Base-by-base conservation (phyloP, 1,140 invertebrate genomes). In the Acromyrmex charruanus region DNA sequence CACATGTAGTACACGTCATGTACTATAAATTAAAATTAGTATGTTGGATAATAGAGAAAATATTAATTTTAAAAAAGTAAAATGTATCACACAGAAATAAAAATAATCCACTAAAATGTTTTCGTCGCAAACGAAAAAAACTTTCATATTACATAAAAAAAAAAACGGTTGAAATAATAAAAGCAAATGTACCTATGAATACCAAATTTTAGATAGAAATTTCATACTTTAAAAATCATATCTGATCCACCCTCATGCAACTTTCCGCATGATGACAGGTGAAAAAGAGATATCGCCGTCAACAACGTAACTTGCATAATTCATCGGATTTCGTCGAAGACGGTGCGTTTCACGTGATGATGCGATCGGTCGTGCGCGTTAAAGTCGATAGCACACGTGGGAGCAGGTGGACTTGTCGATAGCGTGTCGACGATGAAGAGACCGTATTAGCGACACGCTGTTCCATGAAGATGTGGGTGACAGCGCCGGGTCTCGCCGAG, bases 371-470 rank as follows among this genome's bases (percentile, higher is more conserved):
- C 66, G 58, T 59, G 68, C 53, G 63, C 58, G 21, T 74, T 61
- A 84, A 75, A 75, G 79, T 81, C 79, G 79, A 81, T 81, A 81
- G 69, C 80, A 84, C 69, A 75, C 39, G 21, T 59, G 75, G 49
- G 88, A 91, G 88, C 88, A 86, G 88, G 88, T 85, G 85, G 72
- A 89, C 66, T 69, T 68, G 85, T 75, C 77, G 77, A 89, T 86
- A 85, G 35, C 63, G 44, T 75, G 68, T 86, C 51, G 55, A 69
- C 75, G 82, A 90, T 79, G 85, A 89, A 82, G 77, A 86, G 69
- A 72, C 69, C 55, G 69, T 77, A 69, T 65, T 87, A 84, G 88
- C 89, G 77, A 91, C 88, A 84, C 66, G 82, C 35, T 88, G 74
- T 85, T 88, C 65, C 77, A 80, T 63, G 87, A 77, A 74, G 77